Evolutionary conservation across 2,113 vertebrate genomes (phyloP), one percentile per base, ranked within the genome.

Genomic region (Mus musculus): DNA sequence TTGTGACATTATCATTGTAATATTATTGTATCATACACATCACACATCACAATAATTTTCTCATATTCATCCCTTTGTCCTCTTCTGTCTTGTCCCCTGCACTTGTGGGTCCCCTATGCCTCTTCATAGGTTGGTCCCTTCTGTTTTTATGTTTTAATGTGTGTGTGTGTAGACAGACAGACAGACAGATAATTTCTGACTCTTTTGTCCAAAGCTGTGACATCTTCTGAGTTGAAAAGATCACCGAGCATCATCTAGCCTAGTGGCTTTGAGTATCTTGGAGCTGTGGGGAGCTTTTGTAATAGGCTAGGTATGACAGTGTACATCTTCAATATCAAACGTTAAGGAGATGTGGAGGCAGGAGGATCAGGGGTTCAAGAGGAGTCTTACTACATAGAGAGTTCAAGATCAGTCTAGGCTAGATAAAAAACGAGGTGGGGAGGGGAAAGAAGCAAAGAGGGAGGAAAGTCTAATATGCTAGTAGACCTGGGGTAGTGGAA

Each of bases 191-290:
- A 86, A 22, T 5, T 49, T 67, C 61, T 72, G n/a, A 36, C 3
- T 90, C 46, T 90, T 91, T 78, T 42, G 42, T 88, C 39, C 0
- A 33, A 56, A 42, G 71, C 7, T 86, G 36, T 4, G 81, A 69
- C 33, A 65, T 69, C 67, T 92, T 89, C 75, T 39, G 28, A 78
- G 46, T 17, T 5, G 0, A 20, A 63, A 88, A 85, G 91, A 10
- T 67, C 56, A 26, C 3, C 75, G 28, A 22, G 17, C 52, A 88
- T 56, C 39, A 67, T 16, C 71, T 82, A 61, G 72, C 42, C 42
- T 52, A 69, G 19, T 26, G 56, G 63, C 87, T 76, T 96, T 49
- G 67, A 86, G 39, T 96, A 73, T 69, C 88, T 93, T 88, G 89
- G 73, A 75, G 36, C 49, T 16, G 61, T 7, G 28, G 39, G 73